These are phyloP conservation scores for Ostrea denselamellosa DNA, from an alignment of 1,140 invertebrate genomes.

Conservation along the genomic window DNA sequence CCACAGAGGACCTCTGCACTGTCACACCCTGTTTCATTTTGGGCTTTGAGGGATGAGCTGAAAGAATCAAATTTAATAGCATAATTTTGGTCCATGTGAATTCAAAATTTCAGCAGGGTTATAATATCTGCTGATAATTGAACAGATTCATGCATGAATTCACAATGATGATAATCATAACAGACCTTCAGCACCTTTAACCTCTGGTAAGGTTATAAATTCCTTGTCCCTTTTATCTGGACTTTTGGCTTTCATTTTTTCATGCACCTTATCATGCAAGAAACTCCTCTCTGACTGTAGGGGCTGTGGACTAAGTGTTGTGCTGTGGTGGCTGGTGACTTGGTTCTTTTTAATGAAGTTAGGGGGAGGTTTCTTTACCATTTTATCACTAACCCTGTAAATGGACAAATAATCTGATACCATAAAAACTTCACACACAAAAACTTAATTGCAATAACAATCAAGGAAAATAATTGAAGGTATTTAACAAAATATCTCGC, in stretches of 20 bases:
- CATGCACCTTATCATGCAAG: slow-evolving; percentile 69
- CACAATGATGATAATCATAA: not conserved
- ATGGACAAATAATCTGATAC: slow-evolving; percentile 41
- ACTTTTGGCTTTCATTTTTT: slow-evolving; percentile 54
- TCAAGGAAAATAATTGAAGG: not conserved
- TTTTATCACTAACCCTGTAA: slow-evolving; percentile 85
- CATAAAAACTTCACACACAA: not conserved
- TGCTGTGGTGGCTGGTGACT: slow-evolving; percentile 67
- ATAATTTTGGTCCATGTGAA: not conserved
- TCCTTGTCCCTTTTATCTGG: slow-evolving; percentile 64
- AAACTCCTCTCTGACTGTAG: slow-evolving; percentile 73
- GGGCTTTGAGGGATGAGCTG: slow-evolving; percentile 62
- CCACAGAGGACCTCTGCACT: slow-evolving; percentile 66
- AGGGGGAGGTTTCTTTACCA: slow-evolving; percentile 64
- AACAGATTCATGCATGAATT: no score
- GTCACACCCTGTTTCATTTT: slow-evolving; percentile 62
- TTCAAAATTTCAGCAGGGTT: not conserved
- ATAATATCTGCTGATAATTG: no score
- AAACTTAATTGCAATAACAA: not conserved
- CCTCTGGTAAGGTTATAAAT: slow-evolving; percentile 71
- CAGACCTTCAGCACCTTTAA: slow-evolving; percentile 74
- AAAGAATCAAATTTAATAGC: slow-evolving; percentile 32
- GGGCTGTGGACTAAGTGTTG: slow-evolving; percentile 66
- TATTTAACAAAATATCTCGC: not conserved
- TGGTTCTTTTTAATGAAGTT: slow-evolving; percentile 55